Evolutionary conservation across 1,140 invertebrate species (phyloP).

Genomic region (Dendroctonus ponderosae): DNA sequence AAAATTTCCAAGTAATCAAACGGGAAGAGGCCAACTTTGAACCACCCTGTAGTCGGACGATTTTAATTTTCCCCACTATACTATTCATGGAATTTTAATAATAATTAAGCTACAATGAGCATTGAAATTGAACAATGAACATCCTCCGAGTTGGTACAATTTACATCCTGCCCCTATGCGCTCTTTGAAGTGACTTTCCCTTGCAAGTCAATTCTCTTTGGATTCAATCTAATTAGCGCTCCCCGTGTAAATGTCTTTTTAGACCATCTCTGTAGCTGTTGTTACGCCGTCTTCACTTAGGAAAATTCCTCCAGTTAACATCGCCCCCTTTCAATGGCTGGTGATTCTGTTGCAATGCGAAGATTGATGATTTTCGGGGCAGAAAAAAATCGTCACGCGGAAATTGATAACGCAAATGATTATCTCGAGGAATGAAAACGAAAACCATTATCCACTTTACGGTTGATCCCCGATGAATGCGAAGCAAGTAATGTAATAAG

Average conservation of each 20-base stretch:
- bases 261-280: conserved; percentile 8
- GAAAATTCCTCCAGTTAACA: conserved; percentile 5
- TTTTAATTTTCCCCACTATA: too few species aligned
- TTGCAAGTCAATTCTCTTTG: conserved; percentile 4
- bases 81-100: too few species aligned
- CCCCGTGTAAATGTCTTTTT: conserved; percentile 1
- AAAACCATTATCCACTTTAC: conserved; percentile 2
- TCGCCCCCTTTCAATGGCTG: background rate
- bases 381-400: background rate
- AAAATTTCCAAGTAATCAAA: too few species aligned
- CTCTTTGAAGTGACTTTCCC: conserved; percentile 8
- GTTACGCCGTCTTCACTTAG: conserved; percentile 8
- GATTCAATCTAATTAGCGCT: conserved; percentile 8
- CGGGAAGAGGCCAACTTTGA: too few species aligned
- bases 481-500: conserved; percentile 26
- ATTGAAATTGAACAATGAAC: too few species aligned
- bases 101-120: too few species aligned
- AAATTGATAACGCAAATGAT: background rate
- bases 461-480: background rate
- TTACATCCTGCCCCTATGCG: background rate
- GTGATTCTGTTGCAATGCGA: background rate
- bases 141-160: too few species aligned
- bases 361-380: background rate
- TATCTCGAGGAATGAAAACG: conserved; percentile 6
- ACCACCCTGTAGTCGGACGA: too few species aligned